Evolutionary conservation across 2,797 vertebrate genomes (phyloP).

Genomic region (Arnoldichthys spilopterus): DNA sequence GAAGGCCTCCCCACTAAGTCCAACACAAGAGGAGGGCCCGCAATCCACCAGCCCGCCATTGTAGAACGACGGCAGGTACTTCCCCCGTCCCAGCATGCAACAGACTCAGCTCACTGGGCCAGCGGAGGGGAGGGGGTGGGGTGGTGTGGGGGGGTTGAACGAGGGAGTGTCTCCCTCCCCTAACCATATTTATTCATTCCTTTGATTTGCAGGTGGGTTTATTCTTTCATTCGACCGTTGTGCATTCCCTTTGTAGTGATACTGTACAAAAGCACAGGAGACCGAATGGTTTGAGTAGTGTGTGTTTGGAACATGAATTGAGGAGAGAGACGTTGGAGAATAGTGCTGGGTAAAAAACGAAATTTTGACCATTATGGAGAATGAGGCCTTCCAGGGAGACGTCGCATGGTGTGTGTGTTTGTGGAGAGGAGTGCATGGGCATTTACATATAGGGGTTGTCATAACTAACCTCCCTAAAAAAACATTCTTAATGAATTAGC

Average conservation of each 20-base stretch:
- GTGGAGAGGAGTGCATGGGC: not conserved
- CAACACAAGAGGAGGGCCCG: conserved; percentile 81
- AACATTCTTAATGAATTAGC: not conserved
- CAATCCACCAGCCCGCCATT: conserved; percentile 83
- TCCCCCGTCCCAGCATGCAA: conserved; percentile 77
- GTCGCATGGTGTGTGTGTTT: not conserved
- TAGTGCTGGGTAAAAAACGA: not conserved
- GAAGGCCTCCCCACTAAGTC: conserved; percentile 77
- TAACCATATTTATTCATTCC: conserved; percentile 41
- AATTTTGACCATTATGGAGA: conserved; percentile 14
- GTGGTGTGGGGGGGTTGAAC: conserved; percentile 67
- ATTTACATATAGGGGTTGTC: not conserved
- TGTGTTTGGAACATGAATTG: conserved; percentile 17
- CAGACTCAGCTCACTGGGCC: conserved; percentile 77
- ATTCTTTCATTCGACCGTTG: conserved; percentile 27
- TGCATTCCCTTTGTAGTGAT: conserved; percentile 42
- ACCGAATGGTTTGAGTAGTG: conserved; percentile 14
- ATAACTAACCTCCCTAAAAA: not conserved
- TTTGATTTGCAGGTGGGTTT: conserved; percentile 50
- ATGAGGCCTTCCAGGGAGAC: not conserved
- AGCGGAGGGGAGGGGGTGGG: conserved; percentile 70
- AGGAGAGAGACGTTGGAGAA: conserved; percentile 25
- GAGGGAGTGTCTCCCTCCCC: conserved; percentile 31
- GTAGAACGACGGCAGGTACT: conserved; percentile 85
- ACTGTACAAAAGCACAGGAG: conserved; percentile 25